Percentiles rank a stretch among this genome's conserved stretches.
Evolutionary conservation across 2,888 invertebrate genomes (phyloP).

Genomic region (Gandaritis pyraliata): DNA sequence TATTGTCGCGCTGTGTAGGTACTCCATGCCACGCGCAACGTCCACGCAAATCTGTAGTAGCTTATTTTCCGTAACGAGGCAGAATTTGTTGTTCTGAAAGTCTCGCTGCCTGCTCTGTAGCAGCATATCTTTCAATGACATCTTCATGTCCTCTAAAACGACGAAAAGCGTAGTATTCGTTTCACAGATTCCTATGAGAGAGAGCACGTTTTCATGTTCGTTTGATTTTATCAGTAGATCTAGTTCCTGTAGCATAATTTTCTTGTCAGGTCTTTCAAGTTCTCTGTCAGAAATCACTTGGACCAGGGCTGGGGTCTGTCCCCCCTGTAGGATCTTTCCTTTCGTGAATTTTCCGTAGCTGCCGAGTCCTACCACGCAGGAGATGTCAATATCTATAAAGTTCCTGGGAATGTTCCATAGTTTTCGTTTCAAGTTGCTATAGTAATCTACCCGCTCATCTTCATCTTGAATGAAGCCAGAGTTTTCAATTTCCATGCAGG

Average conservation of each 20-base stretch:
- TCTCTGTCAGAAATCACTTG: conserved; percentile 87
- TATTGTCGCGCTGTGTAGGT: conserved; percentile 87
- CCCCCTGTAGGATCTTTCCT: conserved; percentile 87
- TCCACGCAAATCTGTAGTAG: conserved; percentile 87
- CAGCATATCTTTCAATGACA: conserved; percentile 88
- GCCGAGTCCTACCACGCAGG: conserved; percentile 88
- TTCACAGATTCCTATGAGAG: conserved; percentile 91
- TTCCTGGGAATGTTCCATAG: conserved; percentile 90
- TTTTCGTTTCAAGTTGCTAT: conserved; percentile 89
- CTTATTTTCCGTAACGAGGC: conserved; percentile 85
- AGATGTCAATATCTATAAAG: conserved; percentile 88
- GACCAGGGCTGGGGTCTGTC: conserved; percentile 81
- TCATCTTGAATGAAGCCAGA: conserved; percentile 91
- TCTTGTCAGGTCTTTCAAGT: conserved; percentile 80
- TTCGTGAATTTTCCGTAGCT: conserved; percentile 91
- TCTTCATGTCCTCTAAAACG: conserved; percentile 88
- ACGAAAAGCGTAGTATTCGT: conserved; percentile 90
- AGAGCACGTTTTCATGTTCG: conserved; percentile 88
- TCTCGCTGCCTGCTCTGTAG: conserved; percentile 84
- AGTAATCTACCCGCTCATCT: conserved; percentile 87
- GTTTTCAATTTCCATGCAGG: conserved; percentile 92
- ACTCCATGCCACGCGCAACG: conserved; percentile 89
- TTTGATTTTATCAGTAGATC: conserved; percentile 88
- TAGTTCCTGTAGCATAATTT: conserved; percentile 87
- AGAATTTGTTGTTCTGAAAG: conserved; percentile 82